Base-by-base conservation (phyloP, 2,888 invertebrate species). In the Allolobophora icterica region DNA sequence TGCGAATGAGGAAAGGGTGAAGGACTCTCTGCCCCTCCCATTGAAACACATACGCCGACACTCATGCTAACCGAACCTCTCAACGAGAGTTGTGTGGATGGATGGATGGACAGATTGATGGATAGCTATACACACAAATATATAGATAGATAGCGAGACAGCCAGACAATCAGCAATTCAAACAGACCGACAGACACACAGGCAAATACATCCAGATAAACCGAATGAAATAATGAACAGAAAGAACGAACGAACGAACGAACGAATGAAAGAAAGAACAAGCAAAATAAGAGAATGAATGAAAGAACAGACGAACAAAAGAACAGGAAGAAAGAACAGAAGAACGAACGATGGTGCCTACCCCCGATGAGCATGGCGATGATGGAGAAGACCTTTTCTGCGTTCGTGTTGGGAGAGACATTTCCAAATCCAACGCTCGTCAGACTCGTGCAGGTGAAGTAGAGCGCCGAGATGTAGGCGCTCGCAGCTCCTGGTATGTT, bases 341-440 rank as follows among this genome's bases (percentile, higher is more conserved):
- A 40, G 40, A 40, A 40, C 40, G 13, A 13, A 40, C 24, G 24
- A 5, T n/a, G 21, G 34, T 34, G 0, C 33, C 96, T 96, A 99
- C 98, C 98, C 96, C 99, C 99, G 94, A 99, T 97, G 84, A 99
- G 96, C 99, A 99, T 99, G 92, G 98, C 98, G 94, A 98, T 97
- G 93, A 99, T 98, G 94, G 98, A 98, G 96, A 99, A 99, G 94
- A 99, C 97, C 96, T 99, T 99, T 96, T 99, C 99, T 40, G 97
- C 97, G 92, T 97, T 97, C 17, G 99, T 99, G 95, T 98, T 99
- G 21, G 99, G 98, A 17, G 98, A 98, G 35, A 99, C 99, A 95
- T 99, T 99, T 89, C 99, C 99, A 95, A 99, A 99, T 89, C 99
- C 99, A 52, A 99, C 99, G 93, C 98, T 98, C 15, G 99, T 99